Base-by-base conservation (phyloP, 2,113 vertebrate genomes). In the Ivindomyrus marchei region DNA sequence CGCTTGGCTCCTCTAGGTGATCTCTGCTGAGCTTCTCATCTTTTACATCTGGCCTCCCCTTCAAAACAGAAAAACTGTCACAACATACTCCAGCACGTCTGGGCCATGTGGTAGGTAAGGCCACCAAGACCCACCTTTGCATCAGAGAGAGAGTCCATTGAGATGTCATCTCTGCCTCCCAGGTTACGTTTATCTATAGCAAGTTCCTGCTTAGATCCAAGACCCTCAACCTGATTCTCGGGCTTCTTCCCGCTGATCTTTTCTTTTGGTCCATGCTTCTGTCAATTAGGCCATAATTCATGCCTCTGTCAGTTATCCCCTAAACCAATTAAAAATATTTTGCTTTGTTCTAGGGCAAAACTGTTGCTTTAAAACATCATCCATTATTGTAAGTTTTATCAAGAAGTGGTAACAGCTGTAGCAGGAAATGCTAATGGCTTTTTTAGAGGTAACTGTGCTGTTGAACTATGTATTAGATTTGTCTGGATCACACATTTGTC, bases 1-100 rank as follows among this genome's bases (percentile, higher is more conserved):
- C 88, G 1, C 93, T 93, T 85, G 96, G 94, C 66, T 94, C 95
- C 0, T 96, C 96, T 0, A 92, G 90, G 90, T 93, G 27, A 47
- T 7, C 77, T 56, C 9, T 8, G 88, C 90, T 91, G 88, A 92
- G 91, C 83, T 80, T 92, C 42, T 85, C 45, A 13, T 46, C 45
- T 13, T 11, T 85, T 47, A 24, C 24, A 85, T 11, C 83, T 24
- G 83, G 45, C 83, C 21, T 47, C 15, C 91, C 91, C 88, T 91
- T 93, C 87, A 88, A 91, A 92, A 91, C 94, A 92, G 50, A 87
- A 17, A 24, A 39, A 87, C 85, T 36, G 27, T 87, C 27, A 56
- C 46, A 11, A 46, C 85, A 49, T 4, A 86, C 24, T n/a, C 8
- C 10, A 46, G 27, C 24, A 86, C 3, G 9, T 31, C 8, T 13